Percentiles rank a stretch among this genome's conserved stretches.
phyloP scores from a whole-genome alignment of 2,888 invertebrate species.

The Nephrotoma flavescens region DNA sequence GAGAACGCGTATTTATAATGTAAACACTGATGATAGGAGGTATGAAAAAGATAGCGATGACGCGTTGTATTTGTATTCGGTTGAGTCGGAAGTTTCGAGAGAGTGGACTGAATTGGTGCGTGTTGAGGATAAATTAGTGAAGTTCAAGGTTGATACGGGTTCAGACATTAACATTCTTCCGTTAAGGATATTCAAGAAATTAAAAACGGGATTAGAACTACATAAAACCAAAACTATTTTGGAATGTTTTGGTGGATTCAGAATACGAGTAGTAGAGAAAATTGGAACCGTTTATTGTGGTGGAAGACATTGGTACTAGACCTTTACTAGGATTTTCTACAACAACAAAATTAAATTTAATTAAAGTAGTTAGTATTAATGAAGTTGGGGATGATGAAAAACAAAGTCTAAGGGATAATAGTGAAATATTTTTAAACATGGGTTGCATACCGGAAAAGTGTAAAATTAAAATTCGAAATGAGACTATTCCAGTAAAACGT shows the following conservation, averaged over 20 bases:
- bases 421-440: too few relatives aligned
- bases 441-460: too few relatives aligned
- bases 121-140: neutral
- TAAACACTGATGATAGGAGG: neutral
- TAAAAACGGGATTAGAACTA: neutral
- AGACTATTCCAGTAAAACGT: too few relatives aligned
- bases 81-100: neutral
- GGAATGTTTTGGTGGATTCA: neutral
- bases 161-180: neutral
- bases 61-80: neutral
- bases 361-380: too few relatives aligned
- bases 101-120: neutral
- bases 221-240: neutral
- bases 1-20: neutral
- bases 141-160: neutral
- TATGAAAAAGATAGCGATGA: neutral
- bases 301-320: too few relatives aligned
- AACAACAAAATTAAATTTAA: too few relatives aligned
- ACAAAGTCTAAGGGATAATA: too few relatives aligned
- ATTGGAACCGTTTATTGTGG: too few relatives aligned
- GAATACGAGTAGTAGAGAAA: neutral
- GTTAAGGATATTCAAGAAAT: neutral
- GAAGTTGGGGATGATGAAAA: too few relatives aligned
- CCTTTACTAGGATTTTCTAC: too few relatives aligned
- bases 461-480: too few relatives aligned